Evolutionary conservation across 1,140 invertebrate species (phyloP).

Genomic region (Phymastichus coffea): DNA sequence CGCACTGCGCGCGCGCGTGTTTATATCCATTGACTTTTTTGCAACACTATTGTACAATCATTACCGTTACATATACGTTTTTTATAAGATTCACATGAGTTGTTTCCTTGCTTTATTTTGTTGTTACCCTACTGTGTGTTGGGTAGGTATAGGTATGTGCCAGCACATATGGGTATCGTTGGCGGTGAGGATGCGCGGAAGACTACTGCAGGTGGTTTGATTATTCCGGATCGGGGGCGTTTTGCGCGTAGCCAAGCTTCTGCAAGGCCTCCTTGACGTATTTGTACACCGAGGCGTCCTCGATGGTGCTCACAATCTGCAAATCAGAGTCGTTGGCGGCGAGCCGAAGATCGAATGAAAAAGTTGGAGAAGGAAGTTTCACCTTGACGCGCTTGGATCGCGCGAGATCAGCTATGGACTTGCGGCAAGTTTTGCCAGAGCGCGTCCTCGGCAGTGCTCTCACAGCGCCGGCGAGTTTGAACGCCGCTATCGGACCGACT

Average conservation of each 20-base stretch:
- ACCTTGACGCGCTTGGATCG: conserved; percentile 75
- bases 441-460: conserved; percentile 74
- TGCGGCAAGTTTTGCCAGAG: conserved; percentile 81
- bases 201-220: no score
- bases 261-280: conserved; percentile 74
- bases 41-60: no score
- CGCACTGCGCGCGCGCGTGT: no score
- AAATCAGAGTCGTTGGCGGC: neutral
- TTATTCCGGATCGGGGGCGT: conserved; percentile 66
- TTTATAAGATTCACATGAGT: no score
- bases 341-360: neutral
- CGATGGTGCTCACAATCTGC: conserved; percentile 82
- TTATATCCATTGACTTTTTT: no score
- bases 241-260: conserved; percentile 72
- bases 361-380: conserved; percentile 9
- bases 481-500: conserved; percentile 88
- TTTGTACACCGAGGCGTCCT: conserved; percentile 80
- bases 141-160: conserved; percentile 6
- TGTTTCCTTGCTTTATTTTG: no score
- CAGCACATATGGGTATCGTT: conserved; percentile 13
- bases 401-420: conserved; percentile 81
- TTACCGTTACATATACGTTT: no score
- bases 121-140: no score
- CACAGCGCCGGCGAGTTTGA: conserved; percentile 75
- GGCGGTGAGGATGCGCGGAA: no score